Evolutionary conservation across 2,113 vertebrate genomes (phyloP).

Genomic region (Scomber scombrus): DNA sequence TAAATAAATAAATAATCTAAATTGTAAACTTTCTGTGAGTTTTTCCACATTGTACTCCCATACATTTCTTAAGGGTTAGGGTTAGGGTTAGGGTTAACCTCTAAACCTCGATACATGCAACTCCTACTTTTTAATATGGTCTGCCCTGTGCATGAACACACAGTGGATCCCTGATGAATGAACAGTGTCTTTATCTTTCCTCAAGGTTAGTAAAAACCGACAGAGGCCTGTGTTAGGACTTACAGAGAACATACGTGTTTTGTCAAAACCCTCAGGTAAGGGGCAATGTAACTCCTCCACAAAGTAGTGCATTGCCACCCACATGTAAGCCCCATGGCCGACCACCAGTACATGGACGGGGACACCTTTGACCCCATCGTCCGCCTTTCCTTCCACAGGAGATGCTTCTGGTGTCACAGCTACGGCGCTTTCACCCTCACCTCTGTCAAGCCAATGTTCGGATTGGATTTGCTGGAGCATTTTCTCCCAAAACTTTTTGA

Average conservation of each 20-base stretch:
- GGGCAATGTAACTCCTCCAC: slow-evolving; percentile 89
- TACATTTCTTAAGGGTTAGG: no score
- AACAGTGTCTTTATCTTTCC: slow-evolving; percentile 61
- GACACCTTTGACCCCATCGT: slow-evolving; percentile 61
- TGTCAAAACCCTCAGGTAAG: slow-evolving; percentile 80
- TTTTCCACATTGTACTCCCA: no score
- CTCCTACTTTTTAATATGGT: slow-evolving; percentile 82
- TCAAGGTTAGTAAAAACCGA: slow-evolving; percentile 87
- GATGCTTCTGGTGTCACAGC: background rate
- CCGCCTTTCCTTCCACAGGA: slow-evolving; percentile 62
- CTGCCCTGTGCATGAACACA: slow-evolving; percentile 89
- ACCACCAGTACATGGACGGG: slow-evolving; percentile 88
- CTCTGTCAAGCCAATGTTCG: slow-evolving; percentile 66
- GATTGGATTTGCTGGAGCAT: slow-evolving; percentile 84
- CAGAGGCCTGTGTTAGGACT: slow-evolving; percentile 93
- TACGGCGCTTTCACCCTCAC: background rate
- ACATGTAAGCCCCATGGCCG: slow-evolving; percentile 93
- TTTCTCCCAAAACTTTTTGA: slow-evolving; percentile 88
- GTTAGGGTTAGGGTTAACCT: no score
- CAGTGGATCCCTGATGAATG: slow-evolving; percentile 78
- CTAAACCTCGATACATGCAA: background rate
- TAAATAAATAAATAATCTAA: background rate
- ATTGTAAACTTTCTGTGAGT: background rate
- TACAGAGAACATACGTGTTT: slow-evolving; percentile 84
- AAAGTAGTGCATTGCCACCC: slow-evolving; percentile 88